Evolutionary conservation across 2,113 vertebrate genomes (phyloP), one percentile per base, ranked within the genome.

Genomic region (Sterrhoptilus dennistouni): DNA sequence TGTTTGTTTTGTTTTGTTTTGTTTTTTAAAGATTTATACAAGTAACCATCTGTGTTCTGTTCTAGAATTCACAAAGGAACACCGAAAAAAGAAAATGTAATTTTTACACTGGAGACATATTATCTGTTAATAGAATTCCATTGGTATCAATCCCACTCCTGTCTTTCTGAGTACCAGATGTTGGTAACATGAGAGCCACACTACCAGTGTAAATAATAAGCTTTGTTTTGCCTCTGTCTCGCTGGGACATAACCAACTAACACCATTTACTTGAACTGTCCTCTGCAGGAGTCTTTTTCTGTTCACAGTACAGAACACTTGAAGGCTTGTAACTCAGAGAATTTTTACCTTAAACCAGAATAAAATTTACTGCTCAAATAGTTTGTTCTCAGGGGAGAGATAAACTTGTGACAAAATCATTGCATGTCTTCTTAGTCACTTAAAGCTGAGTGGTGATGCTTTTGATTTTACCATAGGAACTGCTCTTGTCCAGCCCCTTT

Each of bases 401-500:
- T 47, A 77, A 80, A 49, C 20, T 36, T 71, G 12, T 40, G 15
- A 5, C 20, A 89, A 93, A 76, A 86, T 3, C 14, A n/a, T 28
- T 89, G 45, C 5, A 74, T 22, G 7, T 10, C 50, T 40, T 74
- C 3, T 36, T 59, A 53, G 64, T 40, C 33, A 64, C 35, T 38
- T 68, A 64, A 16, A 49, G 5, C 3, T 54, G 59, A 53, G 19
- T 20, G 9, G 21, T 38, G 44, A 72, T 14, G 11, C 4, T 5
- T 35, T 5, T 38, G 22, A 24, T 64, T 88, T 68, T 44, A 49
- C 49, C 12, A 38, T 35, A 57, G 33, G 3, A 72, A 35, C 5
- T 20, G 11, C 5, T 47, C n/a, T 25, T 71, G 18, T 3, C 4
- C 17, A 63, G 1, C 1, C 3, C 2, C 5, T 44, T 60, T 47